These are phyloP conservation scores for Acronicta psi DNA, from an alignment of 2,888 invertebrate species.

Conservation along the genomic window DNA sequence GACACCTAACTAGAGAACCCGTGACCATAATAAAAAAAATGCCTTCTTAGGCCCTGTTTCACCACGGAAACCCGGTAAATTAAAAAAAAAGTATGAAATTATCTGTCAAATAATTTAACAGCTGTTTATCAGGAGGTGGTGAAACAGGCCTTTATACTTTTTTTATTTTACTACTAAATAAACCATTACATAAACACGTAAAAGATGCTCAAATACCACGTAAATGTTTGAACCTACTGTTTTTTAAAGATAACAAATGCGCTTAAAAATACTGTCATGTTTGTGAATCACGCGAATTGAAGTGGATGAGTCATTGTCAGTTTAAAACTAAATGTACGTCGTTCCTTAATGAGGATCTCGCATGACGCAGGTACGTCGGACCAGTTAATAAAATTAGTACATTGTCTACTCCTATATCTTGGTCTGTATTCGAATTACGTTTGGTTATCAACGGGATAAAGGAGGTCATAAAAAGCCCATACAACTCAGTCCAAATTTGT, in stretches of 20 bases:
- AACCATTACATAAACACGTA: too few species aligned
- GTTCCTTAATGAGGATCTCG: constrained; percentile 34
- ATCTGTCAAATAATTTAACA: too few species aligned
- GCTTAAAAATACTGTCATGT: constrained; percentile 12
- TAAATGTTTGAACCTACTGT: background rate
- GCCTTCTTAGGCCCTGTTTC: too few species aligned
- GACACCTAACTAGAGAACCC: too few species aligned
- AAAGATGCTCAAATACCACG: background rate
- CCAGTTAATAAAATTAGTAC: background rate
- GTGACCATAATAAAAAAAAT: too few species aligned
- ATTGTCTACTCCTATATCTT: background rate
- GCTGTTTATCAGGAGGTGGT: too few species aligned
- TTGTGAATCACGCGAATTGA: constrained; percentile 36
- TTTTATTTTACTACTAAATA: background rate
- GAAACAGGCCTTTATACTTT: too few species aligned
- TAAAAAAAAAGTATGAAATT: too few species aligned
- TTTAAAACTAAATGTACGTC: constrained; percentile 9
- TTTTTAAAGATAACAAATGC: constrained; percentile 13
- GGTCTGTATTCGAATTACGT: background rate
- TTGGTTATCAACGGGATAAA: background rate
- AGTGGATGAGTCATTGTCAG: constrained; percentile 37
- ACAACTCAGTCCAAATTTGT: too few species aligned
- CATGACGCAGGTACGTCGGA: constrained; percentile 24
- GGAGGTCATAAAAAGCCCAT: too few species aligned
- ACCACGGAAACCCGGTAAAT: too few species aligned